These are phyloP conservation scores for Leptosomus discolor DNA, from an alignment of 2,113 vertebrate species.

Conservation along the genomic window DNA sequence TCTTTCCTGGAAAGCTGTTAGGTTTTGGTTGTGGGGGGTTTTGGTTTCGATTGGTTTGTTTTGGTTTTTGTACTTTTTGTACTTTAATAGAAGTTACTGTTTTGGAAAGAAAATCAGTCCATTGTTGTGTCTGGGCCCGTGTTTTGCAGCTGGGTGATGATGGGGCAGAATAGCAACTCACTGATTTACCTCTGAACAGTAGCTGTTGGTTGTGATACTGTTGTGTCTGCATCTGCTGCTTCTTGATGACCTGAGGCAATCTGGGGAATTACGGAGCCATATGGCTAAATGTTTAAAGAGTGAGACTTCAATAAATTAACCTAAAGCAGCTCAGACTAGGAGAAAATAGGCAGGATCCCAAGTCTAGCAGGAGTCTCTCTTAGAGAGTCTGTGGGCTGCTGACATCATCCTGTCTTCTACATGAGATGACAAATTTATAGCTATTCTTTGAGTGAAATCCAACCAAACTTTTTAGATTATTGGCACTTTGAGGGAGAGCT, in stretches of 20 bases:
- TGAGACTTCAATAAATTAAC: neutral
- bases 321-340: neutral
- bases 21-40: neutral
- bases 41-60: neutral
- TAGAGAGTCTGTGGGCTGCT: neutral
- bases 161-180: neutral
- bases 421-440: constrained; percentile 7
- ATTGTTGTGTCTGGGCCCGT: neutral
- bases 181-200: neutral
- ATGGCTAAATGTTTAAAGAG: neutral
- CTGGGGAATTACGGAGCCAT: neutral
- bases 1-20: neutral
- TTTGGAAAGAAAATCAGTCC: neutral
- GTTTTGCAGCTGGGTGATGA: neutral
- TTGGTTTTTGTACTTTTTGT: neutral
- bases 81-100: neutral
- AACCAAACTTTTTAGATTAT: neutral
- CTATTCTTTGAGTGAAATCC: neutral
- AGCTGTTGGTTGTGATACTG: neutral
- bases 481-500: constrained; percentile 15
- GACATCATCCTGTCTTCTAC: neutral
- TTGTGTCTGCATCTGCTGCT: neutral
- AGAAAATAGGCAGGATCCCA: neutral
- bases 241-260: neutral
- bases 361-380: neutral